phyloP scores from a whole-genome alignment of 2,888 invertebrate genomes.

The Parascotia fuliginaria region DNA sequence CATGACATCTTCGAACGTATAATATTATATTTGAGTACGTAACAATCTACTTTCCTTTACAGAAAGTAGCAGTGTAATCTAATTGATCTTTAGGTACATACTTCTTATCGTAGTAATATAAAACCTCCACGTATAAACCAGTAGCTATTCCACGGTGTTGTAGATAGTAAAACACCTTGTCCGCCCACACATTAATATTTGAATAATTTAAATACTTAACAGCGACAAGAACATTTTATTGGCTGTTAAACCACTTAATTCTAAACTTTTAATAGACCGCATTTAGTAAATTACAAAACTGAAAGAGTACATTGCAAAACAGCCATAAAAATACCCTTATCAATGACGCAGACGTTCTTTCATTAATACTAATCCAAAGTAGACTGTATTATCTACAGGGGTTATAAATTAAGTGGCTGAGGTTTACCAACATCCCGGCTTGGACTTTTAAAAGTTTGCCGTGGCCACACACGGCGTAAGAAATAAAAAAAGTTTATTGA shows the following conservation, averaged over 20 bases:
- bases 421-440: constrained; percentile 65
- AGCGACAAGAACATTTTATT: constrained; percentile 16
- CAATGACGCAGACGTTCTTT: constrained; percentile 45
- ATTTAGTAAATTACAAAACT: constrained; percentile 20
- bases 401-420: constrained; percentile 66
- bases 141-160: constrained; percentile 27
- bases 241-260: constrained; percentile 32
- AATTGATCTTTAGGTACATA: no score
- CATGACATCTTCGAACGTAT: no score
- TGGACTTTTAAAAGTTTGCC: constrained; percentile 51
- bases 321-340: constrained; percentile 43
- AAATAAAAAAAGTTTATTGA: constrained; percentile 39
- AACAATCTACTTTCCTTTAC: no score
- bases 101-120: neutral
- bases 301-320: constrained; percentile 34
- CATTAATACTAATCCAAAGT: constrained; percentile 65
- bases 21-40: no score
- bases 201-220: constrained; percentile 31
- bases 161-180: constrained; percentile 23
- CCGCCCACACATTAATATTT: constrained; percentile 22
- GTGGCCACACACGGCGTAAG: constrained; percentile 69
- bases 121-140: constrained; percentile 23
- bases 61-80: no score
- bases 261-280: constrained; percentile 7
- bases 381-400: constrained; percentile 59